These are phyloP conservation scores for Lampris incognitus DNA, from an alignment of 2,113 vertebrate genomes.

Conservation along the genomic window DNA sequence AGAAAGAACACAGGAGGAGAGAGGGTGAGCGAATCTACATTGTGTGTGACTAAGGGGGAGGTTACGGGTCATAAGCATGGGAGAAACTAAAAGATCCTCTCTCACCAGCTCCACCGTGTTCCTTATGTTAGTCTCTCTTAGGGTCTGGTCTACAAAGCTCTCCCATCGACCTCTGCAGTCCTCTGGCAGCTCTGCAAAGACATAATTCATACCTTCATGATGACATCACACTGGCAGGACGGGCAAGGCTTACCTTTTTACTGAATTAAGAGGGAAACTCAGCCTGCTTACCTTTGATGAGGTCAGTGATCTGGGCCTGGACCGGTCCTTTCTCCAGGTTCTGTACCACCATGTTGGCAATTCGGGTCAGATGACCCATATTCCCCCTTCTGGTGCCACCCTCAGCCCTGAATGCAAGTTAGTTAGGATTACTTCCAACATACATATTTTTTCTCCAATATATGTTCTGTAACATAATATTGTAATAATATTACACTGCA, in stretches of 20 bases:
- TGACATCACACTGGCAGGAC: not conserved
- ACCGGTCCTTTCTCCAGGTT: conserved; percentile 92
- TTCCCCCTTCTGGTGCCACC: conserved; percentile 93
- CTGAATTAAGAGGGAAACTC: not conserved
- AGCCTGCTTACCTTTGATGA: conserved; percentile 88
- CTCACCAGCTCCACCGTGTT: conserved; percentile 96
- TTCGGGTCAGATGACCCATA: conserved; percentile 96
- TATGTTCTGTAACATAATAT: no score
- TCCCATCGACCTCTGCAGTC: conserved; percentile 97
- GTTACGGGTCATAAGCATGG: not conserved
- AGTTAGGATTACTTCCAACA: not conserved
- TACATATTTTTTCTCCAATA: not conserved
- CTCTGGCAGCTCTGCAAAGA: conserved; percentile 88
- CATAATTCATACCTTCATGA: not conserved
- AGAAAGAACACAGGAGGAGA: conserved; percentile 23
- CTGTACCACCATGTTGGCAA: conserved; percentile 94
- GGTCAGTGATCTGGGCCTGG: conserved; percentile 87
- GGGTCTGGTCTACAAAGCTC: conserved; percentile 93
- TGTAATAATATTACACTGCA: no score
- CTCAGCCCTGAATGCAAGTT: conserved; percentile 82
- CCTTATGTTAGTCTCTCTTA: conserved; percentile 92
- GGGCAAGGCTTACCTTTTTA: not conserved
- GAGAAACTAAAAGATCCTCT: not conserved
- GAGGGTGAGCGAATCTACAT: not conserved
- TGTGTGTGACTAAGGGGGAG: not conserved